A percentile compares a stretch with the other conserved stretches of the same genome.
Evolutionary conservation across 2,113 vertebrate species (phyloP).

Genomic region (Anolis sagrei): DNA sequence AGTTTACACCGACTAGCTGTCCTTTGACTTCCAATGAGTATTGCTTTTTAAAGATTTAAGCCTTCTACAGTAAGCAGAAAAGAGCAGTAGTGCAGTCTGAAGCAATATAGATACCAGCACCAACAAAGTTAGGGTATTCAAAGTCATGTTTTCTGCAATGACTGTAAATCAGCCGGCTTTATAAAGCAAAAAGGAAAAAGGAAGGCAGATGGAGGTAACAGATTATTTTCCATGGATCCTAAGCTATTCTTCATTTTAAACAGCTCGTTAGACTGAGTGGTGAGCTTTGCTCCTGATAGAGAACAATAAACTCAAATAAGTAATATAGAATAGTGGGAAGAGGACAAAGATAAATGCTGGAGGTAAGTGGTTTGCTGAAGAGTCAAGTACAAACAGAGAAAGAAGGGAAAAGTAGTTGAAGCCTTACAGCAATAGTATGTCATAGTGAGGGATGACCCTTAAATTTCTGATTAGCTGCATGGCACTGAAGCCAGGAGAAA

Average conservation of each 20-base stretch:
- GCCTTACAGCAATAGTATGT: not conserved
- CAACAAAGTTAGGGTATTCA: constrained; percentile 36
- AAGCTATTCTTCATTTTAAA: constrained; percentile 80
- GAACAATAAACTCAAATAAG: constrained; percentile 47
- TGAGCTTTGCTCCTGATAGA: constrained; percentile 68
- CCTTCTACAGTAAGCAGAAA: not conserved
- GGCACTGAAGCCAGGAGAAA: constrained; percentile 43
- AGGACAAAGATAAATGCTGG: constrained; percentile 44
- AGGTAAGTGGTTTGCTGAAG: constrained; percentile 36
- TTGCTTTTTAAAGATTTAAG: no score
- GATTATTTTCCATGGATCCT: constrained; percentile 64
- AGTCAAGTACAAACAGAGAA: constrained; percentile 1
- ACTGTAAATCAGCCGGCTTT: constrained; percentile 33
- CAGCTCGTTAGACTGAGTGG: constrained; percentile 79
- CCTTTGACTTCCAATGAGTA: no score
- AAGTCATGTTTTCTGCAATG: constrained; percentile 27
- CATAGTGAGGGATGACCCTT: constrained; percentile 48
- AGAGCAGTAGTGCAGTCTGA: not conserved
- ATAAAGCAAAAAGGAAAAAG: constrained; percentile 39
- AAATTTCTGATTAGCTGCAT: not conserved
- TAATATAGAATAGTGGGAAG: not conserved
- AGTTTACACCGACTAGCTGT: no score
- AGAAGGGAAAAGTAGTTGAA: constrained; percentile 24
- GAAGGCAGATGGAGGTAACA: constrained; percentile 68
- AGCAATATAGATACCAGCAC: constrained; percentile 32